Base-by-base conservation (phyloP, 2,888 invertebrate genomes). In the Synanthedon tipuliformis region DNA sequence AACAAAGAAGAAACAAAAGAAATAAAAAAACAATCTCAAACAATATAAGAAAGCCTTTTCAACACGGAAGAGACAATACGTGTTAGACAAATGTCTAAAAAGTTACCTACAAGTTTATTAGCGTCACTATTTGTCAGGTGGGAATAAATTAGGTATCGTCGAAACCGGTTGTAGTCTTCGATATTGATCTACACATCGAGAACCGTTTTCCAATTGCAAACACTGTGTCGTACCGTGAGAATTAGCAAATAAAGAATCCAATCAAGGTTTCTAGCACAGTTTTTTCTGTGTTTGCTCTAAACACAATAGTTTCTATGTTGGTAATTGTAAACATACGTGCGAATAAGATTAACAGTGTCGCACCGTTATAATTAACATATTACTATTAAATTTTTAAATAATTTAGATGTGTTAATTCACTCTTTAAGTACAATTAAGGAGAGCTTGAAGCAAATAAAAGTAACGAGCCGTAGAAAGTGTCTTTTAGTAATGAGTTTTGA, bases 331-430 rank as follows among this genome's bases (percentile, higher is more conserved):
- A 51, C 34, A 45, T 53, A 52, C 55, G 56, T 58, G 57, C 51
- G 56, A 57, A 57, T 53, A 56, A 55, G 51, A 50, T 51, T 53
- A 50, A 51, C 52, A 50, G 51, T 45, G 50, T 50, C 53, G 52
- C 52, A 55, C 57, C 55, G 56, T 58, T 53, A 53, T 40, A 54
- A 53, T 53, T 45, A 45, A 45, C 45, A 45, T 15, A 45, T 45
- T n/a, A 45, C 45, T n/a, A 45, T 45, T n/a, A 45, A 45, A 45
- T 13, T 45, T 45, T 45, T 7, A n/a, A 13, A 23, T 23, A 23
- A 23, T 23, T 23, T 23, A 23, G 23, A 23, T 23, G 23, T 23
- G 23, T 23, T 45, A 10, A 15, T 45, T 45, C n/a, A 15, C 13
- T 45, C 45, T 45, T 41, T 13, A 45, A 45, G 13, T 45, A n/a